Conservation (phyloP, 2,113 vertebrate genomes). For the Aplodontia rufa region DNA sequence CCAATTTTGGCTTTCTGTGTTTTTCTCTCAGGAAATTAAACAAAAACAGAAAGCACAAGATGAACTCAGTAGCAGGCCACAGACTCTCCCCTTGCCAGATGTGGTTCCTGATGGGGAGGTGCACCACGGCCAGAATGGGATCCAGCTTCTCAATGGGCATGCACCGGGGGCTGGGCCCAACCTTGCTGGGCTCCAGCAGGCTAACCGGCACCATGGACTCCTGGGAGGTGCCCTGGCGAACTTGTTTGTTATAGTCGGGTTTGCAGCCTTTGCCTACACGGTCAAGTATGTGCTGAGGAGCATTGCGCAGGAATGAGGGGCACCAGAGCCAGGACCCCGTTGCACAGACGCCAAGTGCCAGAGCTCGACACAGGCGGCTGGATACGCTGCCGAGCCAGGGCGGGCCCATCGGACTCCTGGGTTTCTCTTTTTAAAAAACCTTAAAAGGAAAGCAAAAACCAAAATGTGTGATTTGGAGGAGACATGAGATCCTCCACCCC, state of each 20-base stretch:
- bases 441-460: constrained; percentile 54
- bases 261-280: constrained; percentile 98
- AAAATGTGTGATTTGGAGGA: constrained; percentile 52
- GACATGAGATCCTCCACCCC: neutral
- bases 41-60: constrained; percentile 95
- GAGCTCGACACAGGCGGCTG: constrained; percentile 50
- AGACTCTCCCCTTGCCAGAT: constrained; percentile 94
- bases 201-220: constrained; percentile 97
- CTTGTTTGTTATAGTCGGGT: constrained; percentile 98
- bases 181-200: constrained; percentile 90
- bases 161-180: constrained; percentile 84
- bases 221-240: constrained; percentile 96
- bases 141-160: constrained; percentile 89
- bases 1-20: neutral
- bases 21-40: constrained; percentile 91
- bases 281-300: constrained; percentile 98
- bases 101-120: constrained; percentile 94
- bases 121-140: constrained; percentile 91
- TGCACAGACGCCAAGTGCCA: constrained; percentile 72
- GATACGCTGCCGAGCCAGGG: constrained; percentile 65
- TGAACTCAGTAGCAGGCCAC: constrained; percentile 89
- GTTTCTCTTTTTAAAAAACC: constrained; percentile 73
- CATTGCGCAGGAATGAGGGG: constrained; percentile 97
- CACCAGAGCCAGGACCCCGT: neutral
- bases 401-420: constrained; percentile 77